Evolutionary conservation across 2,113 vertebrate species (phyloP).

Genomic region (Sarotherodon lohbergeri): DNA sequence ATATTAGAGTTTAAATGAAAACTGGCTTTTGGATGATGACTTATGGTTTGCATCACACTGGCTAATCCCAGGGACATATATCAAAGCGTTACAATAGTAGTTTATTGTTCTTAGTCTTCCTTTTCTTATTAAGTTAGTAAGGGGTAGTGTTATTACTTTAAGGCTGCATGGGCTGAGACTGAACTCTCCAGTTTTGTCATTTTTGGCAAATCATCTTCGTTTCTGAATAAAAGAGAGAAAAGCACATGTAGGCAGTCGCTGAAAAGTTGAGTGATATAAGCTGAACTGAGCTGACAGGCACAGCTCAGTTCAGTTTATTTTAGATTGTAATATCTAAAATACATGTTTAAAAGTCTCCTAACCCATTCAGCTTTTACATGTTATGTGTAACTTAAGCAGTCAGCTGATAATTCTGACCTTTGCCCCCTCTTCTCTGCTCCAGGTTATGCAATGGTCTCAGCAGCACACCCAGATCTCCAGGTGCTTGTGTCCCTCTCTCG

Average conservation of each 20-base stretch:
- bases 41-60: background rate
- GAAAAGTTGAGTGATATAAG: background rate
- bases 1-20: background rate
- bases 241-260: background rate
- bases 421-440: conserved; percentile 6
- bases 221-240: background rate
- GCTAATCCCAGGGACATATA: background rate
- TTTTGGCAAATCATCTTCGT: background rate
- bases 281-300: background rate
- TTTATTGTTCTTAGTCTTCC: background rate
- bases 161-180: background rate
- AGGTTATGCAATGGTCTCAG: conserved; percentile 99
- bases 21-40: background rate
- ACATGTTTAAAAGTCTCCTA: background rate
- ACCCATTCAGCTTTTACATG: background rate
- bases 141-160: background rate
- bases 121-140: background rate
- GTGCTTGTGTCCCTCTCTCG: conserved; percentile 93
- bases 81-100: background rate
- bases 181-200: background rate
- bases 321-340: background rate
- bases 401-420: conserved; percentile 17
- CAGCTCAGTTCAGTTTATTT: background rate
- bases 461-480: conserved; percentile 91
- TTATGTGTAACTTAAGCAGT: background rate